These are phyloP conservation scores for Beris chalybata DNA, from an alignment of 2,888 invertebrate species.

Conservation along the genomic window DNA sequence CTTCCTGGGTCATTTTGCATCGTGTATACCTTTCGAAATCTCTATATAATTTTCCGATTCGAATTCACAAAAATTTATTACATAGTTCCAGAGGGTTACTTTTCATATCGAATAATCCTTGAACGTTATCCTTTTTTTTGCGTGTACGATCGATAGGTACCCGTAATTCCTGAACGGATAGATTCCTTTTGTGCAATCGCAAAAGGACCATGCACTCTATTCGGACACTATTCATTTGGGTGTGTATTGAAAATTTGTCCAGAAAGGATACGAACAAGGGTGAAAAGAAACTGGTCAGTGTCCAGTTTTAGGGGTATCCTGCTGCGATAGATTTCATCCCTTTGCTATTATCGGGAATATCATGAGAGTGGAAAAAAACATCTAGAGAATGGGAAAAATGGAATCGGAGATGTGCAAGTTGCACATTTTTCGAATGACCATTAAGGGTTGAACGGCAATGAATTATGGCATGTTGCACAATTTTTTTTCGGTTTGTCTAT, in stretches of 20 bases:
- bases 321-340: constrained; percentile 25
- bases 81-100: background rate
- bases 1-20: constrained; percentile 27
- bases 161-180: background rate
- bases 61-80: constrained; percentile 24
- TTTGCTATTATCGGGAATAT: constrained; percentile 27
- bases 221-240: no score
- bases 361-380: constrained; percentile 12
- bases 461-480: constrained; percentile 32
- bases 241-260: background rate
- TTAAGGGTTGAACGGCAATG: constrained; percentile 28
- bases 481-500: constrained; percentile 17
- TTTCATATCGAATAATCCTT: no score
- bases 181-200: constrained; percentile 24
- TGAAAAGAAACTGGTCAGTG: constrained; percentile 29
- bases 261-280: background rate
- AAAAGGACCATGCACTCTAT: constrained; percentile 6
- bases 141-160: no score
- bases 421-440: constrained; percentile 24
- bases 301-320: constrained; percentile 26
- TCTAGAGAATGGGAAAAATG: constrained; percentile 7
- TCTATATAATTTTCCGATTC: constrained; percentile 29
- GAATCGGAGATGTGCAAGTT: constrained; percentile 27
- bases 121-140: no score
- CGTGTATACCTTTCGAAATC: constrained; percentile 19